Conservation (phyloP, 1,140 invertebrate species). For the Drosophila bifasciata region DNA sequence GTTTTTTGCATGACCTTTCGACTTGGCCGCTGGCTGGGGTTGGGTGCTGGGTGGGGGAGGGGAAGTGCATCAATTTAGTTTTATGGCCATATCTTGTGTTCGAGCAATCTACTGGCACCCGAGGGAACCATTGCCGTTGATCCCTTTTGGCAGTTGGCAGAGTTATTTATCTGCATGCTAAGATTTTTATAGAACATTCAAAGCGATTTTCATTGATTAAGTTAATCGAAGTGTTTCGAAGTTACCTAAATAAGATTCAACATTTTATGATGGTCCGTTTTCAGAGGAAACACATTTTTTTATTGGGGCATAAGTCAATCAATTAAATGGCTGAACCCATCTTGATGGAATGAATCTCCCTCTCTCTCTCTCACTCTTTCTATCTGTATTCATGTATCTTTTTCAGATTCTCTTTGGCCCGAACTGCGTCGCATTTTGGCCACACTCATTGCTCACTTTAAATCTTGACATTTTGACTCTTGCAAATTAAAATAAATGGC, state of each 20-base stretch:
- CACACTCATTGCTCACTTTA: slow-evolving; percentile 63
- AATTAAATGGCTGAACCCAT: slow-evolving; percentile 45
- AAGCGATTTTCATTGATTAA: slow-evolving; percentile 35
- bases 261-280: slow-evolving; percentile 35
- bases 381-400: too few species aligned
- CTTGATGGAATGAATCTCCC: slow-evolving; percentile 4
- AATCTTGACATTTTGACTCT: slow-evolving; percentile 68
- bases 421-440: slow-evolving; percentile 32
- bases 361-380: neutral
- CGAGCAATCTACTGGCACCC: slow-evolving; percentile 18
- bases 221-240: slow-evolving; percentile 9
- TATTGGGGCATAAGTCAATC: slow-evolving; percentile 36
- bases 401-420: neutral
- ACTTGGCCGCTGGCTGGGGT: too few species aligned
- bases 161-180: slow-evolving; percentile 38
- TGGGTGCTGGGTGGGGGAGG: too few species aligned
- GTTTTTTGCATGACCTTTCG: slow-evolving; percentile 7
- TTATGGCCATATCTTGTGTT: slow-evolving; percentile 46
- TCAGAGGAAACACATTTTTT: neutral
- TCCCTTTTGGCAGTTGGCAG: slow-evolving; percentile 43
- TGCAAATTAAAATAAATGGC: slow-evolving; percentile 77
- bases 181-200: slow-evolving; percentile 33
- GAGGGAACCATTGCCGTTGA: slow-evolving; percentile 39
- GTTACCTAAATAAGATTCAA: slow-evolving; percentile 42
- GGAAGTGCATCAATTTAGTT: slow-evolving; percentile 49